Conservation (phyloP, 30 jellyfish, hydroid and myxozoan genomes). For the Aurelia coerulea region DNA sequence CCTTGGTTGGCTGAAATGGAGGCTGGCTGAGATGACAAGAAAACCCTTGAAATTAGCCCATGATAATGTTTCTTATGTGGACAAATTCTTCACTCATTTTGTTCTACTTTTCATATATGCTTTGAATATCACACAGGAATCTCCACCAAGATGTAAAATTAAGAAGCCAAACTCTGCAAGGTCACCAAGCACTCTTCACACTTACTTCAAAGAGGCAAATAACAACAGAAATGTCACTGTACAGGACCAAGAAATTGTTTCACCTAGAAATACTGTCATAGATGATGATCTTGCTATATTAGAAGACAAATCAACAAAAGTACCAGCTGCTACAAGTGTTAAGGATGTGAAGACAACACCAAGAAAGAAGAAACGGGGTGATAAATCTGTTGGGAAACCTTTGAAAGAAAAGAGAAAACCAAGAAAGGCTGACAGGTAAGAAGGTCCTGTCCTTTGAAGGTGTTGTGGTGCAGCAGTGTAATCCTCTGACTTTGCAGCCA, state of each 20-base stretch:
- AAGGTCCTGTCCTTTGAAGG: too few species aligned
- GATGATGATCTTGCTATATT: neutral
- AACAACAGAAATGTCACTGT: constrained; percentile 1
- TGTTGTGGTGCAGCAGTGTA: too few species aligned
- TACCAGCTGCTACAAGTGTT: constrained; percentile 2
- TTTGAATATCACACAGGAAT: too few species aligned
- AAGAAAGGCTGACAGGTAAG: constrained; percentile 14
- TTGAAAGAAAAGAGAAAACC: constrained; percentile 5
- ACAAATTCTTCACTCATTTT: too few species aligned
- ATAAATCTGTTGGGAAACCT: neutral
- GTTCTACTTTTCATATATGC: too few species aligned
- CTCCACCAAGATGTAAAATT: too few species aligned
- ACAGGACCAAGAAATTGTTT: too few species aligned
- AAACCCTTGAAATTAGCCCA: too few species aligned
- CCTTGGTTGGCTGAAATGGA: too few species aligned
- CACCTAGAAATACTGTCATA: neutral
- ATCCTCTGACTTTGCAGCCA: too few species aligned
- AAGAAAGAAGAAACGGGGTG: constrained; percentile 1
- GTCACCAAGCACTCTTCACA: neutral
- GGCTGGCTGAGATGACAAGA: too few species aligned
- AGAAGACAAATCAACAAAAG: constrained; percentile 35
- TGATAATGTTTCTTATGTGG: too few species aligned
- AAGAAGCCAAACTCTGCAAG: neutral
- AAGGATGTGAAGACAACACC: neutral
- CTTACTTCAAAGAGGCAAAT: constrained; percentile 19